Evolutionary conservation across 2,113 vertebrate genomes (phyloP), one percentile per base, ranked within the genome.

Genomic region (Nansenia antarctica): DNA sequence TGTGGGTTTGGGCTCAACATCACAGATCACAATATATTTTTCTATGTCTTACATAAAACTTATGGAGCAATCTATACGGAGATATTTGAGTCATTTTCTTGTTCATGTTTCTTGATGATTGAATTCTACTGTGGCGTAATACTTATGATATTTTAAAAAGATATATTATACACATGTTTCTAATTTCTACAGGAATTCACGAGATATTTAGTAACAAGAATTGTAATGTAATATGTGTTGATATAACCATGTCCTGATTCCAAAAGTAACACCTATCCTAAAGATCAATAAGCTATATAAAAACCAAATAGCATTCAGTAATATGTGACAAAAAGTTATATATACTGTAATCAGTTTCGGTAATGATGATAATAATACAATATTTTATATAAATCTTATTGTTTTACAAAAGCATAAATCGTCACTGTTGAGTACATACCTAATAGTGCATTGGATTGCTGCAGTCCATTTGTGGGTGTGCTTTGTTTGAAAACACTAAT

Each of bases 1-100:
- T 76, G 74, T 69, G 78, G 72, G 67, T 80, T 72, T 63, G 37
- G 55, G 37, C 24, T 24, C 70, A 69, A 70, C 65, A 82, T 74
- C 22, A 84, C 70, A 78, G 72, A 64, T 69, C n/a, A 22, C n/a
- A n/a, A 39, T 70, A 15, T 63, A 30, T 71, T 62, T 59, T 65
- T 72, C 9, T 14, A 24, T 53, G 52, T 57, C 15, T 53, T 26
- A 60, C 35, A 62, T 34, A 29, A 37, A 29, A 60, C 18, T 45
- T 65, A 42, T 31, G 60, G 52, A 5, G 32, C 24, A 68, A 8
- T 11, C 65, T 47, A 14, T 9, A n/a, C 1, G 53, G 27, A 62
- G 60, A 69, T 61, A 26, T 63, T 68, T 68, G 18, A 60, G 12
- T 31, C 58, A 9, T 31, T 64, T 66, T 65, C 31, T 60, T 20